phyloP scores from a whole-genome alignment of 2,888 invertebrate species.

The Heliconius aoede region DNA sequence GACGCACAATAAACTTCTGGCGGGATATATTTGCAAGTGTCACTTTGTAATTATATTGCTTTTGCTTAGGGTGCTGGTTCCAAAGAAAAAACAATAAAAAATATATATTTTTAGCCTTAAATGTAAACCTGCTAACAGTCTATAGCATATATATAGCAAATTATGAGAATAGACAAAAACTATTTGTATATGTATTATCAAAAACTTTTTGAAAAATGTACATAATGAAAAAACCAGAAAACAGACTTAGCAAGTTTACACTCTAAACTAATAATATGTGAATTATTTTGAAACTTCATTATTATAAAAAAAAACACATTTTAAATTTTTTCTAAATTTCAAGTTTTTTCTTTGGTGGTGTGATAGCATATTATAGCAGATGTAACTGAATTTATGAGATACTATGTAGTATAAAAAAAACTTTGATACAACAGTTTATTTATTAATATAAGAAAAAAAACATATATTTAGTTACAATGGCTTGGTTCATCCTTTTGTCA shows the following conservation, averaged over 20 bases:
- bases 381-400: too few species aligned
- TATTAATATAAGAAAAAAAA: too few species aligned
- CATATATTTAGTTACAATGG: slow-evolving; percentile 2
- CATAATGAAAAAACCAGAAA: too few species aligned
- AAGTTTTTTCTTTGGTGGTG: slow-evolving; percentile 80
- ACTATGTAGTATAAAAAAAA: too few species aligned
- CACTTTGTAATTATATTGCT: slow-evolving; percentile 64
- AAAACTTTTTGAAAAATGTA: too few species aligned
- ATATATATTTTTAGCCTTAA: background rate
- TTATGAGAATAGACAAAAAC: too few species aligned
- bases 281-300: background rate
- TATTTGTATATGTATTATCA: too few species aligned
- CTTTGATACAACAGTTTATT: too few species aligned
- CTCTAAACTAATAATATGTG: background rate
- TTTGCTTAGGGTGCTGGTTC: slow-evolving; percentile 48
- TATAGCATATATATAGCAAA: too few species aligned
- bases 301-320: background rate
- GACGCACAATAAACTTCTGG: slow-evolving; percentile 84
- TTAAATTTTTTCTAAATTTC: background rate
- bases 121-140: too few species aligned
- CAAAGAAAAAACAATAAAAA: slow-evolving; percentile 70
- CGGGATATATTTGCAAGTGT: slow-evolving; percentile 83
- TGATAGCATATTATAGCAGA: slow-evolving; percentile 51
- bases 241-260: too few species aligned
- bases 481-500: background rate